These are phyloP conservation scores for Xanthostigma xanthostigma DNA, from an alignment of 2,888 invertebrate species.

Conservation along the genomic window DNA sequence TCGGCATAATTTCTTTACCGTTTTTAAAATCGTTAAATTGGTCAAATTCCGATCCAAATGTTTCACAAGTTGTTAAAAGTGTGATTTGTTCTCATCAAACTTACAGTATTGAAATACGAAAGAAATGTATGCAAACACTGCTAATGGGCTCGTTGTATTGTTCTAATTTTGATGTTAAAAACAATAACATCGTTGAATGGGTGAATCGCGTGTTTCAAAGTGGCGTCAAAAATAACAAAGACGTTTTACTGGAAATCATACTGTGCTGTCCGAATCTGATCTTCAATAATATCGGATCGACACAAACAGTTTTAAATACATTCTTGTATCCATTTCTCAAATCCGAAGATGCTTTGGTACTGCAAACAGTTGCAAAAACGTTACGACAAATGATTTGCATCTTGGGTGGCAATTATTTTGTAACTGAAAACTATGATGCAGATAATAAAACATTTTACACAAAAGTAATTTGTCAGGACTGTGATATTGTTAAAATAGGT, in stretches of 20 bases:
- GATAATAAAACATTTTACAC: slow-evolving; percentile 11
- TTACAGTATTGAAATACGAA: slow-evolving; percentile 1
- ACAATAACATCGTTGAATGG: too few relatives aligned
- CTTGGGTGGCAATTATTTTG: slow-evolving; percentile 17
- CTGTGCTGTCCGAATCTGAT: not conserved
- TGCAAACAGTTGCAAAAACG: slow-evolving; percentile 7
- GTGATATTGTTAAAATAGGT: too few relatives aligned
- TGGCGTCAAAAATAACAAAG: too few relatives aligned
- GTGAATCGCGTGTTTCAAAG: too few relatives aligned
- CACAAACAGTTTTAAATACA: not conserved
- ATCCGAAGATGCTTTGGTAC: slow-evolving; percentile 5
- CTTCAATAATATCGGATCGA: not conserved
- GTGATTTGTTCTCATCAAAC: too few relatives aligned
- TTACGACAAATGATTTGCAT: slow-evolving; percentile 18
- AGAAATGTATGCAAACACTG: slow-evolving; percentile 1
- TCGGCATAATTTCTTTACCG: slow-evolving; percentile 3
- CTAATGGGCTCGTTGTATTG: slow-evolving; percentile 3
- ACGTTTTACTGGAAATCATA: too few relatives aligned
- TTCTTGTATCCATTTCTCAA: slow-evolving; percentile 9
- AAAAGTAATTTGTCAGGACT: not conserved
- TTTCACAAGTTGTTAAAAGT: too few relatives aligned
- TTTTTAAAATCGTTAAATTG: not conserved
- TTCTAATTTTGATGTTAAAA: too few relatives aligned
- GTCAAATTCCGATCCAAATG: too few relatives aligned
- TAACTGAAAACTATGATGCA: slow-evolving; percentile 8